Percentiles rank a stretch among this genome's conserved stretches.
Evolutionary conservation across 2,113 vertebrate species (phyloP).

Genomic region (Pycnonotus jocosus): DNA sequence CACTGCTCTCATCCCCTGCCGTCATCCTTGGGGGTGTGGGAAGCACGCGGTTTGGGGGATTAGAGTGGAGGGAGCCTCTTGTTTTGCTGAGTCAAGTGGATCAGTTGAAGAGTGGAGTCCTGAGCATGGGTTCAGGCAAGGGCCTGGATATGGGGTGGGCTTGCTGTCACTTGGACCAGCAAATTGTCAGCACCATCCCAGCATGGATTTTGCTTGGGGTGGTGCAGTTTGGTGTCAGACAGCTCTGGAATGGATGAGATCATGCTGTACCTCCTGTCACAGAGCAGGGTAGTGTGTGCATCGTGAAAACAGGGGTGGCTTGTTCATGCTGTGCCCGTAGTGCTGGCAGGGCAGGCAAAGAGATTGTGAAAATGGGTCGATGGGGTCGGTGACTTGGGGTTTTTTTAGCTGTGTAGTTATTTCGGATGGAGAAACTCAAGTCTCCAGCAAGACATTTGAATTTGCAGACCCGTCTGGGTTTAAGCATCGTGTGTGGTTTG

Average conservation of each 20-base stretch:
- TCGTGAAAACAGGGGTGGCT: accelerated
- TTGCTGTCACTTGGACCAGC: background rate
- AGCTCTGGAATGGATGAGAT: background rate
- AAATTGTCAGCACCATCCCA: background rate
- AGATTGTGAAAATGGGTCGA: background rate
- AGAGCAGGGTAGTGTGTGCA: background rate
- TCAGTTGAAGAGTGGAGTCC: background rate
- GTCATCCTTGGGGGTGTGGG: background rate
- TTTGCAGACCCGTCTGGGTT: background rate
- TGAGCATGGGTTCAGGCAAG: background rate
- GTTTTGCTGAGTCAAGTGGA: background rate
- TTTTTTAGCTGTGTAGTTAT: background rate
- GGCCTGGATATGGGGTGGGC: accelerated
- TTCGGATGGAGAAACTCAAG: background rate
- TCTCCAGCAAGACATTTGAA: background rate
- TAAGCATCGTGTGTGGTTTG: background rate
- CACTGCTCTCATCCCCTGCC: background rate
- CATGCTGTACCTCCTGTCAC: accelerated
- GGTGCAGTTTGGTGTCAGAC: background rate
- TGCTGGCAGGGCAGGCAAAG: background rate
- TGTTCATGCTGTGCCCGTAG: accelerated
- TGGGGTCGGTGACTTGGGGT: background rate
- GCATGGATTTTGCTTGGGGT: background rate
- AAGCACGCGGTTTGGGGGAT: background rate
- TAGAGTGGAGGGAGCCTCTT: background rate